Percentiles rank a stretch among this genome's conserved stretches.
Conservation (phyloP, 2,888 invertebrate genomes). For the Bugulina stolonifera region DNA sequence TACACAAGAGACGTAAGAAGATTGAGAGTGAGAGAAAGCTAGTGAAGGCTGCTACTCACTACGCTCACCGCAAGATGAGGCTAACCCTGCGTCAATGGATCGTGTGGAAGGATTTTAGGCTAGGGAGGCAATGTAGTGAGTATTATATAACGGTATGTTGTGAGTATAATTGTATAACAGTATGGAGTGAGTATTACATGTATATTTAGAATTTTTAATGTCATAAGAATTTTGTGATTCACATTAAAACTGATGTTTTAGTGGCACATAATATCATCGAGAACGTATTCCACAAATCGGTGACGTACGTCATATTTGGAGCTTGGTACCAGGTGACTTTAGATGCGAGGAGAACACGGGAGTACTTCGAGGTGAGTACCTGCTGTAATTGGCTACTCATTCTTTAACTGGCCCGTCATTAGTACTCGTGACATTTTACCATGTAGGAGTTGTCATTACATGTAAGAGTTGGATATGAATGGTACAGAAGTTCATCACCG, state of each 20-base stretch:
- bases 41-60: slow-evolving; percentile 37
- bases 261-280: slow-evolving; percentile 49
- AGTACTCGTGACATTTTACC: no score
- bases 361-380: slow-evolving; percentile 53
- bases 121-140: slow-evolving; percentile 29
- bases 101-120: slow-evolving; percentile 32
- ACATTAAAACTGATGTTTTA: slow-evolving; percentile 30
- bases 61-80: slow-evolving; percentile 39
- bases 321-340: slow-evolving; percentile 49
- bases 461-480: no score
- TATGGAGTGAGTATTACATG: not conserved
- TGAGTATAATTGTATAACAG: not conserved
- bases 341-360: slow-evolving; percentile 48
- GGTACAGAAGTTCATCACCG: no score
- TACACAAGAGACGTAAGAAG: slow-evolving; percentile 36
- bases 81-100: slow-evolving; percentile 42
- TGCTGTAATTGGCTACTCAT: no score
- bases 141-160: not conserved
- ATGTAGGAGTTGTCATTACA: no score
- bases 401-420: no score
- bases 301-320: slow-evolving; percentile 46
- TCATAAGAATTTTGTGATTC: not conserved
- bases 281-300: slow-evolving; percentile 43
- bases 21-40: slow-evolving; percentile 34
- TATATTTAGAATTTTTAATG: not conserved